These are phyloP conservation scores for Charina bottae DNA, from an alignment of 2,113 vertebrate species.

Conservation along the genomic window DNA sequence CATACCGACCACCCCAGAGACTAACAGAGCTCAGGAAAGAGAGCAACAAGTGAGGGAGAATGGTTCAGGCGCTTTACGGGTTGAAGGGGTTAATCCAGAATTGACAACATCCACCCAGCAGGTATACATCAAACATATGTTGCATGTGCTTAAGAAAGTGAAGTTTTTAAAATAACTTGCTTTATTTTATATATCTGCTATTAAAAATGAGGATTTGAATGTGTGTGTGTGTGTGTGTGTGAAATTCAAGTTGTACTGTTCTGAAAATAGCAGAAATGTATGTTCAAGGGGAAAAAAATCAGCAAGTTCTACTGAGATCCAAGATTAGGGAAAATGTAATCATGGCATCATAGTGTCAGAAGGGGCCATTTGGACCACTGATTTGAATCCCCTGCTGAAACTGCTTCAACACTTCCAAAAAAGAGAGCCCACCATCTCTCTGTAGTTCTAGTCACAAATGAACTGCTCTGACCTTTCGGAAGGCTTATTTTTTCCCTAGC, in stretches of 20 bases:
- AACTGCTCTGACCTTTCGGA: background rate
- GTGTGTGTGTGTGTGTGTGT: background rate
- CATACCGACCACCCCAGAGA: constrained; percentile 36
- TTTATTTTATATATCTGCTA: background rate
- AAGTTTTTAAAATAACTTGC: background rate
- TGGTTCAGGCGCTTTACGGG: accelerated
- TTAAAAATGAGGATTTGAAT: background rate
- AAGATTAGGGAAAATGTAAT: background rate
- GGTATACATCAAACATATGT: constrained; percentile 27
- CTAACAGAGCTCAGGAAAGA: accelerated
- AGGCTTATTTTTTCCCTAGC: background rate
- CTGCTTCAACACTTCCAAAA: background rate
- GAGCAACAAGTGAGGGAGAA: constrained; percentile 19
- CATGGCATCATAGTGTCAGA: background rate
- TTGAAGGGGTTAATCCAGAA: background rate
- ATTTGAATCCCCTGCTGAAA: background rate
- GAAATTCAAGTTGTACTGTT: background rate
- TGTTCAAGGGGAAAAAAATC: background rate
- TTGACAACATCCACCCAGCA: constrained; percentile 3
- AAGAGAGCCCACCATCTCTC: background rate
- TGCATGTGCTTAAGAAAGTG: background rate
- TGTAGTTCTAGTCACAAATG: background rate
- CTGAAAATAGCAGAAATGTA: background rate
- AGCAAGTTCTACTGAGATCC: background rate
- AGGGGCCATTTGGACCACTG: background rate